Evolutionary conservation across 2,797 vertebrate genomes (phyloP).

Genomic region (Squalus acanthias): DNA sequence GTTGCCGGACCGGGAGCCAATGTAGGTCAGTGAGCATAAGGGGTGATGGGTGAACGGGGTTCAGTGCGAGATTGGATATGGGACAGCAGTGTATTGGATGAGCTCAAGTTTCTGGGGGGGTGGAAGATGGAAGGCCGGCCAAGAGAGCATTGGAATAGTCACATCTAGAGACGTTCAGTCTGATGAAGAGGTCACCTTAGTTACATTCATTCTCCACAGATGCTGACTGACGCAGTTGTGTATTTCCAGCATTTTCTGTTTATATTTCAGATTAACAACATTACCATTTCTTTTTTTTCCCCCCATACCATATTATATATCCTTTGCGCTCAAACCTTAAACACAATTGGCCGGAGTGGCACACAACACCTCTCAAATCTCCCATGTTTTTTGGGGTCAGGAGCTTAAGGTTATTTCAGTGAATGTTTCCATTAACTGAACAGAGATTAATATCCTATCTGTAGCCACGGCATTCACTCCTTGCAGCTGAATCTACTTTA

Average conservation of each 20-base stretch:
- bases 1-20: background rate
- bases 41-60: background rate
- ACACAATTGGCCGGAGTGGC: background rate
- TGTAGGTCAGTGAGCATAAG: too few species aligned
- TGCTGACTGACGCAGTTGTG: background rate
- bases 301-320: background rate
- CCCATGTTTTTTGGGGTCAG: background rate
- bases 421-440: background rate
- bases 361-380: background rate
- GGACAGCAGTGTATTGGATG: background rate
- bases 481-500: background rate
- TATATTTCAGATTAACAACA: background rate
- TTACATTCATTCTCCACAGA: background rate
- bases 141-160: too few species aligned
- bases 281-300: background rate
- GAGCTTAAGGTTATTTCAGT: background rate
- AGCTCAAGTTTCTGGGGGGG: too few species aligned
- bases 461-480: background rate
- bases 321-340: background rate
- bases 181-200: background rate
- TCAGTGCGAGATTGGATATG: background rate
- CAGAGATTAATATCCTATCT: background rate
- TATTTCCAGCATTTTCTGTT: background rate
- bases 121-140: background rate
- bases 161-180: background rate